Conservation (phyloP, 2,797 vertebrate genomes). For the Caiman crocodilus region DNA sequence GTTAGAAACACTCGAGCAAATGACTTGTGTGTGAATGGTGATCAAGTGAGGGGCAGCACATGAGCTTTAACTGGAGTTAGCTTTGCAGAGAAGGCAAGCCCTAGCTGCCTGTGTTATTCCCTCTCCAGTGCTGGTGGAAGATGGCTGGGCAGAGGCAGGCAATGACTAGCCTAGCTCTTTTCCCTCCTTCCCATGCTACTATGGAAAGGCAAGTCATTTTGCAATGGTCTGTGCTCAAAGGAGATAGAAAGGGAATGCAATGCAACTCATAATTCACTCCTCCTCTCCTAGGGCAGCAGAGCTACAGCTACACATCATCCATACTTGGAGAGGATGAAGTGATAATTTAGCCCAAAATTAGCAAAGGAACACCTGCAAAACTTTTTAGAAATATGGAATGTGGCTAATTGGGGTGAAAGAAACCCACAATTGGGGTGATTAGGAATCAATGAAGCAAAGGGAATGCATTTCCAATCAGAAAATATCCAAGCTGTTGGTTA, state of each 20-base stretch:
- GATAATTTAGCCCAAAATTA: background rate
- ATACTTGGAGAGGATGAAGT: background rate
- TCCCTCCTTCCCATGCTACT: background rate
- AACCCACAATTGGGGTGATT: background rate
- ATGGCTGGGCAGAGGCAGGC: too few relatives aligned
- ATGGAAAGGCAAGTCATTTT: background rate
- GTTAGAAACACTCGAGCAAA: rapidly evolving
- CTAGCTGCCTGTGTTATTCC: background rate
- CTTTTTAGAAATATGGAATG: background rate
- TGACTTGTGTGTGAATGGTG: background rate
- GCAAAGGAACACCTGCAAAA: background rate
- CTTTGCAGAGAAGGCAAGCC: background rate
- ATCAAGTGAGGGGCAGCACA: background rate
- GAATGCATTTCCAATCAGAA: background rate
- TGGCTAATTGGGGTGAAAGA: background rate
- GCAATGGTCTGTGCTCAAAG: background rate
- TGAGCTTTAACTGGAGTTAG: background rate
- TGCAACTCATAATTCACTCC: background rate
- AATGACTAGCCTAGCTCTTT: background rate
- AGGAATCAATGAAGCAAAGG: conserved; percentile 30
- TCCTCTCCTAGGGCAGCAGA: background rate
- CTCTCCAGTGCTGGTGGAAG: background rate
- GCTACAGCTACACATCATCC: background rate
- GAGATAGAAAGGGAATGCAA: background rate
- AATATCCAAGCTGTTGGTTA: conserved; percentile 14